Conservation (phyloP, 2,888 invertebrate genomes). For the Mythimna loreyi region DNA sequence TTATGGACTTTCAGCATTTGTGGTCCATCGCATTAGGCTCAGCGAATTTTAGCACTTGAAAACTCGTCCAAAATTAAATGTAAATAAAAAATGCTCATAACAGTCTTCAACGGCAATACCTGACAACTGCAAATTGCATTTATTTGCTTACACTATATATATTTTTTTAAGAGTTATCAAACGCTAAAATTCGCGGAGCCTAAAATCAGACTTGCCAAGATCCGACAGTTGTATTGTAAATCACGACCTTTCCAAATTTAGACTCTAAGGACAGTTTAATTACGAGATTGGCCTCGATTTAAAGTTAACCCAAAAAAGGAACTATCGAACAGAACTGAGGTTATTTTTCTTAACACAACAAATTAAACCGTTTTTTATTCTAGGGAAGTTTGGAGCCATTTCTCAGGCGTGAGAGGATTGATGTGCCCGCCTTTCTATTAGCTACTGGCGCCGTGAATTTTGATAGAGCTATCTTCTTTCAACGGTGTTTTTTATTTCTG, state of each 20-base stretch:
- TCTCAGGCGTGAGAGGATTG: slow-evolving; percentile 34
- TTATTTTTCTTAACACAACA: slow-evolving; percentile 36
- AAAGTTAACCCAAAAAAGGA: slow-evolving; percentile 27
- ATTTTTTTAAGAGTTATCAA: too few species aligned
- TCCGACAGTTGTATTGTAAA: too few species aligned
- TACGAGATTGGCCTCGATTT: background rate
- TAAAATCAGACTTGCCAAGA: too few species aligned
- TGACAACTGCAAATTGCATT: too few species aligned
- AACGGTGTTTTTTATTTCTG: background rate
- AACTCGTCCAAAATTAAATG: too few species aligned
- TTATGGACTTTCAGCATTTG: too few species aligned
- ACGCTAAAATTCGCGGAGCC: too few species aligned
- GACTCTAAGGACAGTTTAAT: slow-evolving; percentile 1
- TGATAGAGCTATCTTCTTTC: slow-evolving; percentile 27
- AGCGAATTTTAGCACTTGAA: too few species aligned
- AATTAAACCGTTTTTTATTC: slow-evolving; percentile 53
- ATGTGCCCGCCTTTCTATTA: slow-evolving; percentile 43
- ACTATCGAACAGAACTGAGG: slow-evolving; percentile 18
- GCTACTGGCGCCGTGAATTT: slow-evolving; percentile 24
- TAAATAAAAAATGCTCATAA: too few species aligned
- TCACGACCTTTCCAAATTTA: background rate
- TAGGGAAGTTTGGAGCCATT: slow-evolving; percentile 13
- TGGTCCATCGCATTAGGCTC: too few species aligned
- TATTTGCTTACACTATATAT: too few species aligned
- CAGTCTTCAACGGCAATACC: too few species aligned